Evolutionary conservation across 2,797 vertebrate species (phyloP).

Genomic region (Sebastes itinus): DNA sequence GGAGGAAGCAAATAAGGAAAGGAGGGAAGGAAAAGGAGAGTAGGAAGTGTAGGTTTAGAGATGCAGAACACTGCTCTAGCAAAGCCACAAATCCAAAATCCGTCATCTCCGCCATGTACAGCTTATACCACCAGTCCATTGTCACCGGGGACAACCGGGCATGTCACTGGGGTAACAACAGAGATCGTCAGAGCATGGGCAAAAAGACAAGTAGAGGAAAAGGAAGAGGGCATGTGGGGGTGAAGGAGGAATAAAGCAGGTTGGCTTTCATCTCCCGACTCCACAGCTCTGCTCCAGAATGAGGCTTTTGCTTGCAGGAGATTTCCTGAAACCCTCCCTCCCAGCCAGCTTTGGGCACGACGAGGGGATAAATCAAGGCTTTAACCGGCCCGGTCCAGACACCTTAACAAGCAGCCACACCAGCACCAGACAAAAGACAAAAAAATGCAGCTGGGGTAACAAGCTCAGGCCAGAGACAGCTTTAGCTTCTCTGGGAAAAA

Average conservation of each 20-base stretch:
- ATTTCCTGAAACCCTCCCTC: slow-evolving; percentile 41
- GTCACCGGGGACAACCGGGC: slow-evolving; percentile 46
- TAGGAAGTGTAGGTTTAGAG: not conserved
- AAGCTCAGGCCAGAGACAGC: slow-evolving; percentile 10
- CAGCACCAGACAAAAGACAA: slow-evolving; percentile 30
- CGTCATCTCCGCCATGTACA: slow-evolving; percentile 50
- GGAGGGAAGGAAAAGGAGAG: not conserved
- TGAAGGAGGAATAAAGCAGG: slow-evolving; percentile 28
- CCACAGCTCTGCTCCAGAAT: slow-evolving; percentile 25
- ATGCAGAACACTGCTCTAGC: slow-evolving; percentile 22
- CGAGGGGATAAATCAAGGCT: slow-evolving; percentile 61
- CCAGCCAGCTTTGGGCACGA: slow-evolving; percentile 33
- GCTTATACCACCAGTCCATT: slow-evolving; percentile 38
- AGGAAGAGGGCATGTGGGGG: not conserved
- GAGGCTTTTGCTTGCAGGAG: slow-evolving; percentile 30
- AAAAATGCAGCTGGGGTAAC: slow-evolving; percentile 35
- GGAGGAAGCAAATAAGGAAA: not conserved
- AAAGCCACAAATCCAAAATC: slow-evolving; percentile 33
- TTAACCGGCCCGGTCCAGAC: slow-evolving; percentile 43
- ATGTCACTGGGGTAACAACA: slow-evolving; percentile 38
- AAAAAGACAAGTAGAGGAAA: not conserved
- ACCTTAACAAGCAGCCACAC: slow-evolving; percentile 50
- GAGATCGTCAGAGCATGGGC: slow-evolving; percentile 9
- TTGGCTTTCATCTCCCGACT: slow-evolving; percentile 42
- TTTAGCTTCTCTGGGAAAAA: not conserved